A percentile compares a stretch with the other conserved stretches of the same genome.
These are phyloP conservation scores for Polymixis lichenea DNA, from an alignment of 2,888 invertebrate genomes.

Conservation along the genomic window DNA sequence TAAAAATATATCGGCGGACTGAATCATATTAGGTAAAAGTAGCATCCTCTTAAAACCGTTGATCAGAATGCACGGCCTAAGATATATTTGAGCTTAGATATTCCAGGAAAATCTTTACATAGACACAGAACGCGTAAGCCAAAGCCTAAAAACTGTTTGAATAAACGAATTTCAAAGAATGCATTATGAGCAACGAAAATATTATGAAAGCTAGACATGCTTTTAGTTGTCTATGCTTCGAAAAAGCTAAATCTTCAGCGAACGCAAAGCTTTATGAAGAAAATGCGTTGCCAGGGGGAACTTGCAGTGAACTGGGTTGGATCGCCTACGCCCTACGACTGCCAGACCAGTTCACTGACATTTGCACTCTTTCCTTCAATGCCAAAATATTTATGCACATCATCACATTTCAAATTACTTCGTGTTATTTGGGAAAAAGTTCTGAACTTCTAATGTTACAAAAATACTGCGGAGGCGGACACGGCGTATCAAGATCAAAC, in stretches of 20 bases:
- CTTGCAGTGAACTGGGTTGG: conserved; percentile 33
- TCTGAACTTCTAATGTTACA: conserved; percentile 25
- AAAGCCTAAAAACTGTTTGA: conserved; percentile 14
- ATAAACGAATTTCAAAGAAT: conserved; percentile 18
- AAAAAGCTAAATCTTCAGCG: neutral
- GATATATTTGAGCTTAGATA: neutral
- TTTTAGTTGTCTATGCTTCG: conserved; percentile 1
- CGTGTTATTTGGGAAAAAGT: conserved; percentile 13
- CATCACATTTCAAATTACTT: conserved; percentile 28
- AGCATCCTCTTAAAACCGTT: neutral
- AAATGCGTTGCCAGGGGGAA: conserved; percentile 56
- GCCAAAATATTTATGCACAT: conserved; percentile 51
- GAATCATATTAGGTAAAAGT: neutral
- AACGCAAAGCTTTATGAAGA: neutral
- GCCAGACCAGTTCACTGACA: conserved; percentile 61
- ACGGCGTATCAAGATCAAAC: conserved; percentile 35
- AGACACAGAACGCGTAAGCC: neutral
- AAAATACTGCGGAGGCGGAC: conserved; percentile 31
- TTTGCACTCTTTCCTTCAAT: conserved; percentile 37
- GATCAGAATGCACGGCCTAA: neutral
- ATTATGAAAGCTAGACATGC: conserved; percentile 1
- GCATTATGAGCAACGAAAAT: conserved; percentile 14
- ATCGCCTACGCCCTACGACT: conserved; percentile 48
- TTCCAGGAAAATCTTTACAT: conserved; percentile 10
- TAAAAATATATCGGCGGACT: neutral